Evolutionary conservation across 2,113 vertebrate genomes (phyloP).

Genomic region (Solea senegalensis): DNA sequence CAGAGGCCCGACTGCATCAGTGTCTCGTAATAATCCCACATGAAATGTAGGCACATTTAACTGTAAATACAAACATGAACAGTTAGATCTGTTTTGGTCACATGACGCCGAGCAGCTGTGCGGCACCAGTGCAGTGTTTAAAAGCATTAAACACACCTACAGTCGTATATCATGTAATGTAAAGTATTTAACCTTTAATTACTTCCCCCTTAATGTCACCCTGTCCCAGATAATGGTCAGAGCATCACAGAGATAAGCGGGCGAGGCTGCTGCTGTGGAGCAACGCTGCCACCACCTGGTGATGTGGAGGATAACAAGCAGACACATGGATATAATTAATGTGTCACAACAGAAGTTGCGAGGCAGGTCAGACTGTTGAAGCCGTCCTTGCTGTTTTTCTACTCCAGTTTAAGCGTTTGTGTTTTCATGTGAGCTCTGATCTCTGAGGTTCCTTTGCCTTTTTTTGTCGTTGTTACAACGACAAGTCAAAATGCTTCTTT

Average conservation of each 20-base stretch:
- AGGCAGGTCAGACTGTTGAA: too few relatives aligned
- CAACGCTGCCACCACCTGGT: constrained; percentile 71
- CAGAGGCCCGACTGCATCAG: too few relatives aligned
- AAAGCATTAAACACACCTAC: neutral
- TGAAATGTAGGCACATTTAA: neutral
- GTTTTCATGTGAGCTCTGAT: too few relatives aligned
- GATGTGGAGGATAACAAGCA: neutral
- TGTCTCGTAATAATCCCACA: too few relatives aligned
- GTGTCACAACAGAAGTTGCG: too few relatives aligned
- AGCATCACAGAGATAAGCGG: constrained; percentile 5
- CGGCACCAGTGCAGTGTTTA: neutral
- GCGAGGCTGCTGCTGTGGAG: constrained; percentile 33
- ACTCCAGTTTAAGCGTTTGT: too few relatives aligned
- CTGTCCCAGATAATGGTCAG: constrained; percentile 52
- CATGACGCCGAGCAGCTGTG: constrained; percentile 20
- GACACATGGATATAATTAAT: neutral
- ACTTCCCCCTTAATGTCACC: constrained; percentile 70
- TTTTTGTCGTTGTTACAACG: too few relatives aligned
- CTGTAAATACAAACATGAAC: neutral
- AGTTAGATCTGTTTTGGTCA: constrained; percentile 22
- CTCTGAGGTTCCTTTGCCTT: too few relatives aligned
- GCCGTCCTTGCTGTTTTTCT: too few relatives aligned
- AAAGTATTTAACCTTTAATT: constrained; percentile 77
- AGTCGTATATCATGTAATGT: neutral
- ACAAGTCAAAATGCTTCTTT: too few relatives aligned